These are phyloP conservation scores for Troides oblongomaculatus DNA, from an alignment of 2,888 invertebrate genomes.

Conservation along the genomic window DNA sequence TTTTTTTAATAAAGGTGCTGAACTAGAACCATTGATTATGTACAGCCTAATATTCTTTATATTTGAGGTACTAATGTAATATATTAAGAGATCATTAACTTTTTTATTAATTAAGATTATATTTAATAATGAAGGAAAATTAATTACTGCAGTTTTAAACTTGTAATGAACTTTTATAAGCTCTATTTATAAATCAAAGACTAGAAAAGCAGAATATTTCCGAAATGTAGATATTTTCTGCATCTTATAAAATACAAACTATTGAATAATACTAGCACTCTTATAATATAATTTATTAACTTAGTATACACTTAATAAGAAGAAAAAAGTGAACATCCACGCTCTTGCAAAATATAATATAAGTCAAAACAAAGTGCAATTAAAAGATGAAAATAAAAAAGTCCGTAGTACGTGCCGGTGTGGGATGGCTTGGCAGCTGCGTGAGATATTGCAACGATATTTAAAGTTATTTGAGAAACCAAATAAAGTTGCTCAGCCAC, in stretches of 20 bases:
- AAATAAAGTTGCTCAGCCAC: slow-evolving; percentile 68
- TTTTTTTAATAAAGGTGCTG: no score
- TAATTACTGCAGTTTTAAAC: no score
- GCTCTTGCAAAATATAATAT: slow-evolving; percentile 58
- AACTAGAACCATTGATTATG: no score
- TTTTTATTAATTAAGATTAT: no score
- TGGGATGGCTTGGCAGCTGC: slow-evolving; percentile 39
- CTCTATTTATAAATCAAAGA: no score
- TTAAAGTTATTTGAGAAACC: slow-evolving; percentile 49
- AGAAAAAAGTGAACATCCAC: slow-evolving; percentile 47
- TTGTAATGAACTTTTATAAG: no score
- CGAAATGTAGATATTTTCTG: neutral
- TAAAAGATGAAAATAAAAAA: slow-evolving; percentile 62
- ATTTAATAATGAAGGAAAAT: no score
- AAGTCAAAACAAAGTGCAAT: slow-evolving; percentile 59
- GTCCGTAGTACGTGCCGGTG: slow-evolving; percentile 50
- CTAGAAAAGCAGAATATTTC: neutral
- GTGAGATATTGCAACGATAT: slow-evolving; percentile 44
- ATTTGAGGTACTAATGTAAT: no score
- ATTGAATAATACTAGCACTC: slow-evolving; percentile 53
- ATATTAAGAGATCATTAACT: no score
- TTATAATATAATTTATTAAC: slow-evolving; percentile 47
- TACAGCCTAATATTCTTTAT: no score
- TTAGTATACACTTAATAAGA: slow-evolving; percentile 36
- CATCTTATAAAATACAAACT: slow-evolving; percentile 23